Percentiles rank a stretch among this genome's conserved stretches.
Conservation (phyloP, 2,888 invertebrate species). For the Stegana nigrithorax region DNA sequence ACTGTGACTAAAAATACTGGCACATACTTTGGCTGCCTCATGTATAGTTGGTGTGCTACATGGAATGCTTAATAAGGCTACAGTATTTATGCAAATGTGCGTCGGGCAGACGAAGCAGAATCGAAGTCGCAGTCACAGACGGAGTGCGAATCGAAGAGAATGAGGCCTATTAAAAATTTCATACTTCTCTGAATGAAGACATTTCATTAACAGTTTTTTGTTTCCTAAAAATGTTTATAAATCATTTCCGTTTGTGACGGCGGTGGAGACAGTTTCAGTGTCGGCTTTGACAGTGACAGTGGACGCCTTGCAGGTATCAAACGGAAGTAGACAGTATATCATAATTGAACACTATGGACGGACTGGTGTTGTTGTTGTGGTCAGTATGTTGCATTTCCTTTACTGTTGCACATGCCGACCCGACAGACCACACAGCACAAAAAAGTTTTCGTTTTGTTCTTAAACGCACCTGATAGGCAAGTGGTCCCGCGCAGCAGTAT, state of each 20-base stretch:
- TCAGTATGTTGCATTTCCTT: neutral
- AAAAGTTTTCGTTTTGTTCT: neutral
- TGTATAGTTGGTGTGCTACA: neutral
- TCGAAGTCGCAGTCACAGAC: conserved; percentile 12
- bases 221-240: conserved; percentile 11
- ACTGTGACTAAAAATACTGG: neutral
- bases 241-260: conserved; percentile 45
- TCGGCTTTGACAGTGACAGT: neutral
- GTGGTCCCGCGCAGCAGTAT: conserved; percentile 61
- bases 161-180: conserved; percentile 39
- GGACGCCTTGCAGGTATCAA: conserved; percentile 20
- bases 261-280: neutral
- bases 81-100: conserved; percentile 38
- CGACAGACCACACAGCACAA: neutral
- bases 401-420: conserved; percentile 1
- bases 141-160: too few relatives aligned
- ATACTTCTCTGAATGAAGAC: conserved; percentile 29
- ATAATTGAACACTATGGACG: neutral
- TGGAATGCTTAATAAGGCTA: conserved; percentile 8
- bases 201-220: conserved; percentile 51
- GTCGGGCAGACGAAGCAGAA: conserved; percentile 5
- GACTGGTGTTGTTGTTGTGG: too few relatives aligned
- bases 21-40: neutral
- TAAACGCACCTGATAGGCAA: conserved; percentile 62
- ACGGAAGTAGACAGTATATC: conserved; percentile 38